Evolutionary conservation across 2,113 vertebrate species (phyloP).

Genomic region (Anser brachyrhynchus): DNA sequence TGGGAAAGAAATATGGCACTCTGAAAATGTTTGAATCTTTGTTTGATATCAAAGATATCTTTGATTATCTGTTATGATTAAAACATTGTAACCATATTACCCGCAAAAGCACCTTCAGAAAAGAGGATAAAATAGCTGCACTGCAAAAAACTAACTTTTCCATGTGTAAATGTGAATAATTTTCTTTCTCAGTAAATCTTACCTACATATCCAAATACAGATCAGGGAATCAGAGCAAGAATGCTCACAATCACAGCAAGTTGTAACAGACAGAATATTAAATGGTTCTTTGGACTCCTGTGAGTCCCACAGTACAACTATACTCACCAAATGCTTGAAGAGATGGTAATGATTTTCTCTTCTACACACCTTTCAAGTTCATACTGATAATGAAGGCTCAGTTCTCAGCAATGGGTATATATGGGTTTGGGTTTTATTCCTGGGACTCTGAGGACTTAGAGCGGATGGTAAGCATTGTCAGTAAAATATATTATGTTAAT

Average conservation of each 20-base stretch:
- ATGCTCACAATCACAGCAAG: background rate
- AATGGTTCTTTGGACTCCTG: background rate
- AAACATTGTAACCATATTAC: background rate
- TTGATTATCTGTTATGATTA: slow-evolving; percentile 13
- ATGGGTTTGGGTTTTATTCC: background rate
- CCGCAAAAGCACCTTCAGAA: background rate
- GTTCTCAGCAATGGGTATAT: rapidly evolving
- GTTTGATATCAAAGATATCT: background rate
- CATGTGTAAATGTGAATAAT: background rate
- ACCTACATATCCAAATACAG: background rate
- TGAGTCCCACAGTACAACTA: background rate
- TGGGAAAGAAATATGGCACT: background rate
- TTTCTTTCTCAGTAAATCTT: background rate
- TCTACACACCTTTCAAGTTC: background rate
- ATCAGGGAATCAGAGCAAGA: background rate
- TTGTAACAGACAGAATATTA: background rate
- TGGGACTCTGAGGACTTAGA: background rate
- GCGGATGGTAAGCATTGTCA: background rate
- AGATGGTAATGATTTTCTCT: background rate
- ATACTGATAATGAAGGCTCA: background rate
- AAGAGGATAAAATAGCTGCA: background rate
- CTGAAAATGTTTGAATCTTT: background rate
- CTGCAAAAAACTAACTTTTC: background rate
- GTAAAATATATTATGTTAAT: background rate
- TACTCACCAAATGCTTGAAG: background rate